Evolutionary conservation across 1,140 invertebrate species (phyloP), one percentile per base, ranked within the genome.

Genomic region (Eumeta japonica): DNA sequence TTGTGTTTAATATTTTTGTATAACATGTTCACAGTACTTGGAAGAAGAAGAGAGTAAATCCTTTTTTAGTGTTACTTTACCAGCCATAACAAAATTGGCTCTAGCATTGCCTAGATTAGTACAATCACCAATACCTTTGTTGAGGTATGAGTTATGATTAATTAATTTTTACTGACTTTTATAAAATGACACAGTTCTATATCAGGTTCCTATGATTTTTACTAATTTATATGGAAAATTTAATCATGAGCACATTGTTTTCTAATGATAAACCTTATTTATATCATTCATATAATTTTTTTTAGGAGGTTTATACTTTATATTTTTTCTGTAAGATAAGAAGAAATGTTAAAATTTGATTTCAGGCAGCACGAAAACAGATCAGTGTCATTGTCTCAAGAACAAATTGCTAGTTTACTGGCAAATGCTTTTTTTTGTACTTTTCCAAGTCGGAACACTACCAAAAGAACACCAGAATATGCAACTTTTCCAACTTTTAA

Each of bases 351-450:
- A 38, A 36, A 17, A 35, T 41, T 36, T 37, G 4, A 3, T 67
- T 68, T 20, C 56, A 77, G 75, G 37, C 66, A 75, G 53, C 42
- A 65, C 41, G 62, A 57, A 17, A 75, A 71, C 29, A 45, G 45
- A 16, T 75, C 75, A 1, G 37, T 81, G 28, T 78, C 77, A 1
- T 37, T 81, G n/a, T 91, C 83, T 50, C 92, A 97, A 58, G 75
- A 87, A 31, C 95, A 98, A 79, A 84, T 92, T 33, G 83, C 90
- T 2, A 87, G 83, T 56, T 68, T 98, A 19, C 62, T 98, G 37
- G 92, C 94, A 1, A 97, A 98, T 80, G 94, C 92, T 13, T 98
- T 98, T 72, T 86, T 98, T 39, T 97, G 92, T 66, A 98, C 94
- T 37, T 98, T 94, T 77, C 92, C 94, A 9, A 76, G 86, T 40